Evolutionary conservation across 1,140 invertebrate genomes (phyloP).

Genomic region (Micrasema minimum): DNA sequence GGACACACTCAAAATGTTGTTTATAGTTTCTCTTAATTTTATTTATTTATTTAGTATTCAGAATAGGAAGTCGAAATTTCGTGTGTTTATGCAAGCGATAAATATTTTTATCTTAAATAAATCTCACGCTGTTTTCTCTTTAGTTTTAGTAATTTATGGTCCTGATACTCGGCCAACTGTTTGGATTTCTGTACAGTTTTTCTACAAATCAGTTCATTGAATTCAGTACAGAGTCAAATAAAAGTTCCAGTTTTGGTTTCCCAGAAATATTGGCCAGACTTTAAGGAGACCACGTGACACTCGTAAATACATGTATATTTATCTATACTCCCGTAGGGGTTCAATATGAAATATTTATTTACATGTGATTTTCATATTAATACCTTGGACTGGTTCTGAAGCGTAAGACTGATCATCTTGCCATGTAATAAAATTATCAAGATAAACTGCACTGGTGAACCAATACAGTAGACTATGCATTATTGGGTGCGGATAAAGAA

Average conservation of each 20-base stretch:
- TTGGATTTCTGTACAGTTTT: conserved; percentile 11
- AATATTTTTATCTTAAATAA: too few species aligned
- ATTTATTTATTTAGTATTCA: not conserved
- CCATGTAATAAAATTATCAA: too few species aligned
- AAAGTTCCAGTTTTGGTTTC: not conserved
- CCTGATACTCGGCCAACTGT: not conserved
- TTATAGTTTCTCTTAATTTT: too few species aligned
- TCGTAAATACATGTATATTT: not conserved
- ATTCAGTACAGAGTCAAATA: not conserved
- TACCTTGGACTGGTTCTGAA: too few species aligned
- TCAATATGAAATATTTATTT: too few species aligned
- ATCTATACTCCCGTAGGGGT: not conserved
- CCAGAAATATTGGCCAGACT: conserved; percentile 12
- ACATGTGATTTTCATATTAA: too few species aligned
- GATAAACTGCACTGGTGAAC: too few species aligned
- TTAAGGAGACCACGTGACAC: not conserved
- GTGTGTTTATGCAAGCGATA: not conserved
- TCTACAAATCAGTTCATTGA: conserved; percentile 7
- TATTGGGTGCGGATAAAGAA: too few species aligned
- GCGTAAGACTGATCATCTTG: too few species aligned
- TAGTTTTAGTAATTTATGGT: conserved; percentile 10
- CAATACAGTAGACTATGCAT: too few species aligned
- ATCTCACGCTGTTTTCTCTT: not conserved
- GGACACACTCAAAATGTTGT: too few species aligned
- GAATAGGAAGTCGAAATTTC: not conserved